Conservation (phyloP, 2,113 vertebrate genomes). For the Pavo muticus region DNA sequence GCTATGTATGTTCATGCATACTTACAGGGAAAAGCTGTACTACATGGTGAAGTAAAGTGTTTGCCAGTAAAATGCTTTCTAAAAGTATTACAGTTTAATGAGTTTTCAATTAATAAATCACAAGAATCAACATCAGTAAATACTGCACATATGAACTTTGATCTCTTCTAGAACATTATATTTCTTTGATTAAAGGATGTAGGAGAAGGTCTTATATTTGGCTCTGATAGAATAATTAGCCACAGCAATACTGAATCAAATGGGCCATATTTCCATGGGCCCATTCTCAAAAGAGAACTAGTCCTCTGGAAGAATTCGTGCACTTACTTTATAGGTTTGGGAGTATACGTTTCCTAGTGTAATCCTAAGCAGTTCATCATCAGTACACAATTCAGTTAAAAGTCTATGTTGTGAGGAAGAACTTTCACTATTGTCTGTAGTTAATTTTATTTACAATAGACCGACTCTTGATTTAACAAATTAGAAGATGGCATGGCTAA, state of each 20-base stretch:
- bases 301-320: neutral
- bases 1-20: neutral
- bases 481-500: neutral
- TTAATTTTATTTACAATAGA: neutral
- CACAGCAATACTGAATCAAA: neutral
- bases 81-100: neutral
- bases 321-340: neutral
- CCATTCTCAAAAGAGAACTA: neutral
- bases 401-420: neutral
- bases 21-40: neutral
- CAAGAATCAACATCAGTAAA: neutral
- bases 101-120: conserved; percentile 15
- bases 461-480: neutral
- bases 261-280: neutral
- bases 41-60: neutral
- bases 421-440: neutral
- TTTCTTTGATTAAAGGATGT: neutral
- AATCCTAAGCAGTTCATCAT: neutral
- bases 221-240: neutral
- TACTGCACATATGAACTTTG: neutral
- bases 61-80: neutral
- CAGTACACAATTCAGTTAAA: neutral
- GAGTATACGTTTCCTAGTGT: neutral
- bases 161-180: neutral
- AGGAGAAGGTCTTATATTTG: neutral